Conservation (phyloP, 2,113 vertebrate genomes). For the Actenoides hombroni region DNA sequence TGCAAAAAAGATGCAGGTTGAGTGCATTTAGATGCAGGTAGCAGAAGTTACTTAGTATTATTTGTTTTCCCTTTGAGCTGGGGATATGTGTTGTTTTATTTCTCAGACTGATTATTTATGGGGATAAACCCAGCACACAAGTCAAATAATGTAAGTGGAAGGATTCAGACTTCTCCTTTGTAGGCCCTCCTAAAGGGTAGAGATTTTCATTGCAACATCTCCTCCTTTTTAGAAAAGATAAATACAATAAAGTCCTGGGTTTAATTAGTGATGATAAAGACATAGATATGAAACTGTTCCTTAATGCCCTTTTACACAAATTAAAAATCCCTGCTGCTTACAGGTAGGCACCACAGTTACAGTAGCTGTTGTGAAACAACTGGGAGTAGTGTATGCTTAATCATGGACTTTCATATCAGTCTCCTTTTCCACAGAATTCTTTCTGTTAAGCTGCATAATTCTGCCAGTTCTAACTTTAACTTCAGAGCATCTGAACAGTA, state of each 20-base stretch:
- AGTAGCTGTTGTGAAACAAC: not conserved
- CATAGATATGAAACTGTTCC: not conserved
- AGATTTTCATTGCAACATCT: not conserved
- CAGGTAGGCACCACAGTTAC: not conserved
- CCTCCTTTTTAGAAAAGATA: not conserved
- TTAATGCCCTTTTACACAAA: not conserved
- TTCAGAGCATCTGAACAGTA: not conserved
- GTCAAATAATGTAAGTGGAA: not conserved
- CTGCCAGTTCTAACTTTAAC: not conserved
- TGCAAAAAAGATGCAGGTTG: not conserved
- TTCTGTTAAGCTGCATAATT: not conserved
- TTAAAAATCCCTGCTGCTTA: not conserved
- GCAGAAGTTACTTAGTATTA: not conserved
- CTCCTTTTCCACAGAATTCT: not conserved
- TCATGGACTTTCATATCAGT: not conserved
- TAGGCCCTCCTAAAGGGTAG: not conserved
- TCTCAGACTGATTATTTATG: not conserved
- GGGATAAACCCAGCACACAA: not conserved
- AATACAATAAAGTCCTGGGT: not conserved
- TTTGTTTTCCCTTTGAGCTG: not conserved
- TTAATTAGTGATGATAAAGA: not conserved
- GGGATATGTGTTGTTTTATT: not conserved
- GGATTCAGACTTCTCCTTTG: not conserved
- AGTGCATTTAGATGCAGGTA: not conserved
- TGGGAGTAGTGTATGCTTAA: not conserved